A percentile compares a stretch with the other conserved stretches of the same genome.
Conservation (phyloP, 2,797 vertebrate species). For the Tapirus indicus region DNA sequence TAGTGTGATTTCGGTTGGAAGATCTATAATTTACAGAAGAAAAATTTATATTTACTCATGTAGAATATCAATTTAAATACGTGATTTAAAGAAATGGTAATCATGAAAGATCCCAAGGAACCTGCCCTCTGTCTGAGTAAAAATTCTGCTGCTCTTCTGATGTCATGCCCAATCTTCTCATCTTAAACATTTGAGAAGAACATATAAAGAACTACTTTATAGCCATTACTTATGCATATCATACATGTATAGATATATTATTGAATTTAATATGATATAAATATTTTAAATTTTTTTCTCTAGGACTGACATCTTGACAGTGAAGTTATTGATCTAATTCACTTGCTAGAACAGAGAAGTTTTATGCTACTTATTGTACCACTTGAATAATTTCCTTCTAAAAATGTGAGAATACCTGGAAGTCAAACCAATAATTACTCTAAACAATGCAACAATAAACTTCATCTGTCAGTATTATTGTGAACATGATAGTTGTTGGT, state of each 20-base stretch:
- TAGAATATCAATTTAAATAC: neutral
- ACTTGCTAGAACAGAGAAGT: neutral
- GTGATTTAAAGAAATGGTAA: neutral
- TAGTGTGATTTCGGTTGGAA: neutral
- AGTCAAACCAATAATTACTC: neutral
- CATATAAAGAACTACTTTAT: neutral
- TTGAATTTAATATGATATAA: neutral
- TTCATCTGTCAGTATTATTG: neutral
- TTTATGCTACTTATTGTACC: neutral
- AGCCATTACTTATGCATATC: neutral
- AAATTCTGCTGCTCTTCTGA: neutral
- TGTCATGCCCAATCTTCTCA: neutral
- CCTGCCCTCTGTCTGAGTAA: neutral
- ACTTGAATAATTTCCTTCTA: neutral
- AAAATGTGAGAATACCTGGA: neutral
- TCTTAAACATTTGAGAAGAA: neutral
- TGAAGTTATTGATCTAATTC: neutral
- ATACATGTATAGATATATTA: neutral
- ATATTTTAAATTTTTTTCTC: neutral
- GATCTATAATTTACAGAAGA: neutral
- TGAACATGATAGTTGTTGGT: neutral
- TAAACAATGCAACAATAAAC: neutral
- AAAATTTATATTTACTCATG: neutral
- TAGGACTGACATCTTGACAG: neutral
- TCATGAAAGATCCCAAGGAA: neutral